These are phyloP conservation scores for Gibbula magus DNA, from an alignment of 2,888 invertebrate genomes.

Conservation along the genomic window DNA sequence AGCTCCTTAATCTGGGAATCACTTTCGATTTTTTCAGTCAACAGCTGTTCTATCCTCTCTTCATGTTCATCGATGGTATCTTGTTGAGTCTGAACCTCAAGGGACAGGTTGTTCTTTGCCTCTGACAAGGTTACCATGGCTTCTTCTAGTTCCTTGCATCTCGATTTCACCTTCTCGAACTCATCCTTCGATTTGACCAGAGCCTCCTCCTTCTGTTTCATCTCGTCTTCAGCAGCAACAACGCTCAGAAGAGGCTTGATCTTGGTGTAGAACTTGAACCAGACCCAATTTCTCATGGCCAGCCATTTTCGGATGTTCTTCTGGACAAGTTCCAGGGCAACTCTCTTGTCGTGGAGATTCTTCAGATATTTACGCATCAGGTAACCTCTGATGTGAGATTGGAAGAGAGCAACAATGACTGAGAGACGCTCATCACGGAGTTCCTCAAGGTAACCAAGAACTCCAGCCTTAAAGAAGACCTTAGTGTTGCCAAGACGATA, in stretches of 20 bases:
- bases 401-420: slow-evolving; percentile 95
- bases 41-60: slow-evolving; percentile 94
- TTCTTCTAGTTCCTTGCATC: slow-evolving; percentile 96
- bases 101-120: slow-evolving; percentile 94
- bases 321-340: slow-evolving; percentile 98
- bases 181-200: slow-evolving; percentile 95
- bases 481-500: slow-evolving; percentile 99
- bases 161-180: slow-evolving; percentile 94
- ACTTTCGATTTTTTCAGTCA: slow-evolving; percentile 96
- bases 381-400: slow-evolving; percentile 94
- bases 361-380: slow-evolving; percentile 86
- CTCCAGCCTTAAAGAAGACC: slow-evolving; percentile 99
- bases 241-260: slow-evolving; percentile 93
- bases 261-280: slow-evolving; percentile 97
- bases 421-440: slow-evolving; percentile 98
- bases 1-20: slow-evolving; percentile 96
- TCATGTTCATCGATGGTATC: slow-evolving; percentile 92
- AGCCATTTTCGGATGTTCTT: slow-evolving; percentile 99
- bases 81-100: slow-evolving; percentile 92
- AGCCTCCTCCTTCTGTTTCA: slow-evolving; percentile 96
- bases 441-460: slow-evolving; percentile 99
- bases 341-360: slow-evolving; percentile 96
- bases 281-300: slow-evolving; percentile 99
- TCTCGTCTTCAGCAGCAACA: slow-evolving; percentile 98
- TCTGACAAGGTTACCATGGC: slow-evolving; percentile 93